These are phyloP conservation scores for Allobates femoralis DNA, from an alignment of 2,797 vertebrate genomes.

Conservation along the genomic window DNA sequence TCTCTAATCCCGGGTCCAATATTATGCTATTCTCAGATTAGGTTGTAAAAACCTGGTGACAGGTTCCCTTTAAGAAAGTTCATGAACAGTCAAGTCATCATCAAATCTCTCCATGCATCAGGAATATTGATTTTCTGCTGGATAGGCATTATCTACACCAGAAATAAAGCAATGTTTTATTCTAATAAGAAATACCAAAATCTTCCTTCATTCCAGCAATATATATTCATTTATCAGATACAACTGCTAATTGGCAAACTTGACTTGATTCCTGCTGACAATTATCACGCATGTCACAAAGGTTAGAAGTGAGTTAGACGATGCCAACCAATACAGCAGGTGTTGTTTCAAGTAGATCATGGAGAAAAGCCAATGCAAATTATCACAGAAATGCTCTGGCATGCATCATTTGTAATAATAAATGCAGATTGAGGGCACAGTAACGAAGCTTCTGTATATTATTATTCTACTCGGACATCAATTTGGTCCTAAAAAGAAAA, in stretches of 20 bases:
- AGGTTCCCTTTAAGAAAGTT: too few relatives aligned
- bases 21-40: too few relatives aligned
- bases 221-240: background rate
- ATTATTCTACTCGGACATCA: background rate
- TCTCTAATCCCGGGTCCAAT: too few relatives aligned
- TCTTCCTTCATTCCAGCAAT: background rate
- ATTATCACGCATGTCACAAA: conserved; percentile 73
- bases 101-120: too few relatives aligned
- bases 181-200: background rate
- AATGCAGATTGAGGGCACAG: background rate
- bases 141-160: background rate
- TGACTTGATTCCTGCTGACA: conserved; percentile 69
- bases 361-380: conserved; percentile 75
- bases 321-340: conserved; percentile 71
- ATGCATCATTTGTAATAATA: conserved; percentile 58
- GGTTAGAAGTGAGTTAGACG: conserved; percentile 76
- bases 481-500: background rate
- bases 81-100: too few relatives aligned
- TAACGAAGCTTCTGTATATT: background rate
- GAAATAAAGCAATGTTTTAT: background rate
- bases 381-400: conserved; percentile 67
- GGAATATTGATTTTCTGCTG: background rate
- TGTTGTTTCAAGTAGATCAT: conserved; percentile 71
- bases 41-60: too few relatives aligned
- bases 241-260: conserved; percentile 16